A percentile compares a stretch with the other conserved stretches of the same genome.
Evolutionary conservation across 2,888 invertebrate genomes (phyloP).

Genomic region (Dione juno): DNA sequence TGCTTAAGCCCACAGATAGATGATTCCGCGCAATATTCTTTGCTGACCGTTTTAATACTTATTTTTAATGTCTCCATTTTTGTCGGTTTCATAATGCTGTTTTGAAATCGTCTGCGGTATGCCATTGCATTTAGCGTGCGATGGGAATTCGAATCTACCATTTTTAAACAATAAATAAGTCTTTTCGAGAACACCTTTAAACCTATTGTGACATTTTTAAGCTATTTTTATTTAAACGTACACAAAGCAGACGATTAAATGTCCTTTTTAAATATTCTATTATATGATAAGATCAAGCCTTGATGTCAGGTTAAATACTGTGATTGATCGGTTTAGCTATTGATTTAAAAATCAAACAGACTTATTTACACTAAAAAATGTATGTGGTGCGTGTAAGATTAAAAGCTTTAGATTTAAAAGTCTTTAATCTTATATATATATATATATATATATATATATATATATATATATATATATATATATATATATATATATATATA

Average conservation of each 20-base stretch:
- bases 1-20: constrained; percentile 78
- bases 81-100: constrained; percentile 48
- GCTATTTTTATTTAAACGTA: constrained; percentile 28
- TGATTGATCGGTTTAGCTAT: constrained; percentile 68
- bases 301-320: constrained; percentile 64
- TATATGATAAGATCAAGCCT: constrained; percentile 69
- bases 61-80: constrained; percentile 59
- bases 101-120: constrained; percentile 49
- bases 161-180: constrained; percentile 24
- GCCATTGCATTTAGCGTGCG: constrained; percentile 45
- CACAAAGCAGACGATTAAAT: constrained; percentile 50
- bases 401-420: background rate
- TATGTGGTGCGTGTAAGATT: background rate
- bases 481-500: no score
- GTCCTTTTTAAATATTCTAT: constrained; percentile 72
- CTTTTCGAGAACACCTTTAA: constrained; percentile 22
- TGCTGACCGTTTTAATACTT: constrained; percentile 65
- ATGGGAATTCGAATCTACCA: constrained; percentile 44
- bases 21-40: constrained; percentile 75
- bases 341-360: constrained; percentile 46
- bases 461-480: no score
- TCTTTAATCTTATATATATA: background rate
- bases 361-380: background rate
- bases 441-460: no score
- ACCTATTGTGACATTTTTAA: constrained; percentile 31